Evolutionary conservation across 2,113 vertebrate species (phyloP).

Genomic region (Rallus limicola): DNA sequence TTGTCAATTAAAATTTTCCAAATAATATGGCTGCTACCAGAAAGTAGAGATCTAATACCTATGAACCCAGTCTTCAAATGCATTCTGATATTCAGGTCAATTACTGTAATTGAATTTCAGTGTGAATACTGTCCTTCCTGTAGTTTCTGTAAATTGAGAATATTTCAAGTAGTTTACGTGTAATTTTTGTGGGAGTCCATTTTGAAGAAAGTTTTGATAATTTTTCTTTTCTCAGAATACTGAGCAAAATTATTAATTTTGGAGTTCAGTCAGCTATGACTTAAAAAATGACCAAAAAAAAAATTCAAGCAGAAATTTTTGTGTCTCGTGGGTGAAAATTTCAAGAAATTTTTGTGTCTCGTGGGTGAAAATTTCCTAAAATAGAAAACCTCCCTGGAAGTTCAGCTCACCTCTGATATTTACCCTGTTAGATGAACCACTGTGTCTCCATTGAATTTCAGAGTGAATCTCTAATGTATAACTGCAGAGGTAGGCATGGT

Average conservation of each 20-base stretch:
- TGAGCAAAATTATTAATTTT: not conserved
- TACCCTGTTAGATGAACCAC: not conserved
- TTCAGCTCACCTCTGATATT: not conserved
- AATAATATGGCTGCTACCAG: not conserved
- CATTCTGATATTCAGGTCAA: not conserved
- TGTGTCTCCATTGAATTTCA: not conserved
- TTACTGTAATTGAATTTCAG: not conserved
- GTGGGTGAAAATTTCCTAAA: not conserved
- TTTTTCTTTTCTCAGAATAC: not conserved
- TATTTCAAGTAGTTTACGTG: not conserved
- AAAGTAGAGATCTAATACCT: not conserved
- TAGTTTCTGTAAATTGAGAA: not conserved
- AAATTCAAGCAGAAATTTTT: not conserved
- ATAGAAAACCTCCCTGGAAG: not conserved
- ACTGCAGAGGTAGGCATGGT: not conserved
- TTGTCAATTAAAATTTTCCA: not conserved
- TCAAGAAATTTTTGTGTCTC: not conserved
- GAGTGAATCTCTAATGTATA: not conserved
- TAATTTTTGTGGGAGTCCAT: not conserved
- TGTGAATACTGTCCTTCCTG: not conserved
- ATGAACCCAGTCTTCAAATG: not conserved
- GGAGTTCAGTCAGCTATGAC: not conserved
- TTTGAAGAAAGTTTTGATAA: not conserved
- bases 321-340: not conserved
- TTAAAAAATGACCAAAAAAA: not conserved